Evolutionary conservation across 2,888 invertebrate species (phyloP).

Genomic region (Apamea epomidion): DNA sequence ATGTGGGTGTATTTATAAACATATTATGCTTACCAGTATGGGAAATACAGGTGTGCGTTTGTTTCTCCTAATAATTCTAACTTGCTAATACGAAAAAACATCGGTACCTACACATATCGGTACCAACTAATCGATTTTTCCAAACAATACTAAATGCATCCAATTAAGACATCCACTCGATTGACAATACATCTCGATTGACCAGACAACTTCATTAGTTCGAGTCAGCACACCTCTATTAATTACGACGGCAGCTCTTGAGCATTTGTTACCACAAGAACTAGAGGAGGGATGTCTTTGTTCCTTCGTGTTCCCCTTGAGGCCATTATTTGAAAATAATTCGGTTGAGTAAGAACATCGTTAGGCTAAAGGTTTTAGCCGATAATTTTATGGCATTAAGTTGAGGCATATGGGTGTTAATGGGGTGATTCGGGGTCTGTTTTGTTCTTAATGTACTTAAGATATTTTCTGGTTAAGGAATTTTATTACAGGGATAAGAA

Average conservation of each 20-base stretch:
- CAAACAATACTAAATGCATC: conserved; percentile 9
- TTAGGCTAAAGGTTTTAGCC: conserved; percentile 27
- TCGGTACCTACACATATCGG: not conserved
- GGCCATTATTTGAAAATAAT: conserved; percentile 49
- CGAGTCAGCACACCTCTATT: conserved; percentile 50
- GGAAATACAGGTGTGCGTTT: not conserved
- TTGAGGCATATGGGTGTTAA: conserved; percentile 6
- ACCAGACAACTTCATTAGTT: conserved; percentile 53
- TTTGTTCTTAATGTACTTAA: conserved; percentile 6
- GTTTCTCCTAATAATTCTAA: not conserved
- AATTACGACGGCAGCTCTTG: conserved; percentile 35
- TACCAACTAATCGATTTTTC: conserved; percentile 7
- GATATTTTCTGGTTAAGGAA: not conserved
- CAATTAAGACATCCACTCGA: conserved; percentile 39
- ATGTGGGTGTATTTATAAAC: not conserved
- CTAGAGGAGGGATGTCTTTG: conserved; percentile 9
- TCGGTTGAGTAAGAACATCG: conserved; percentile 19
- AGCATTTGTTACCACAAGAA: conserved; percentile 38
- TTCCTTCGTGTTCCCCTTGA: conserved; percentile 13
- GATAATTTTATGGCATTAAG: conserved; percentile 32
- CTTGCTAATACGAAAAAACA: not conserved
- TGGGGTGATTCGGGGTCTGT: conserved; percentile 20
- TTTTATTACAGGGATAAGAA: not conserved
- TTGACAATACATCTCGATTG: conserved; percentile 43
- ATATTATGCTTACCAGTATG: not conserved